Conservation (phyloP, 2,888 invertebrate genomes). For the Apodemia duryi region DNA sequence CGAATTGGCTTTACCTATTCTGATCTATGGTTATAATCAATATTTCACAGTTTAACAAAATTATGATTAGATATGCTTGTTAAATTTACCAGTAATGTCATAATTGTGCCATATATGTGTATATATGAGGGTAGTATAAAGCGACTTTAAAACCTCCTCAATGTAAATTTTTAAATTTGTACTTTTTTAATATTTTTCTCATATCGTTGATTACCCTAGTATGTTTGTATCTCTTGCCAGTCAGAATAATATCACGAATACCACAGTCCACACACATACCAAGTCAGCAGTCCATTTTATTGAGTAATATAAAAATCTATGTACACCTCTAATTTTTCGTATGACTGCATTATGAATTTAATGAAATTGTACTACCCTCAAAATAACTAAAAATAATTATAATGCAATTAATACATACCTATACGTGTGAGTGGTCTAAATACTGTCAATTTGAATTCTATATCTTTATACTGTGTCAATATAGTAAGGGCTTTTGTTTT, state of each 20-base stretch:
- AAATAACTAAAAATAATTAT: not conserved
- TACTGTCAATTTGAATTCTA: conserved; percentile 14
- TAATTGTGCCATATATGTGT: conserved; percentile 13
- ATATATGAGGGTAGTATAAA: conserved; percentile 11
- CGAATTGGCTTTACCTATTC: too few species aligned
- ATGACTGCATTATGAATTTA: not conserved
- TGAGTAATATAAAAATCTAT: too few species aligned
- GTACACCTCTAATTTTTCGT: too few species aligned
- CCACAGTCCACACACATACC: too few species aligned
- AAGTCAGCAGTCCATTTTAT: too few species aligned
- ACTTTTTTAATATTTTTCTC: not conserved
- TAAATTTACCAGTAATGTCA: conserved; percentile 2
- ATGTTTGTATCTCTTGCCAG: not conserved
- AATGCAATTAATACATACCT: conserved; percentile 13
- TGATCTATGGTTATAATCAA: not conserved
- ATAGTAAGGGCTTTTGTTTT: conserved; percentile 8
- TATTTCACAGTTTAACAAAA: conserved; percentile 11
- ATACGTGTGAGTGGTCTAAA: conserved; percentile 14
- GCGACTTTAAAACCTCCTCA: not conserved
- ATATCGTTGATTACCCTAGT: not conserved
- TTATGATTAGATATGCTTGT: conserved; percentile 8
- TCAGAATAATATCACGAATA: too few species aligned
- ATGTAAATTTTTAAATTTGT: not conserved
- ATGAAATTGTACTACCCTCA: conserved; percentile 1
- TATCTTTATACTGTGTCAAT: conserved; percentile 13